Evolutionary conservation across 2,113 vertebrate species (phyloP).

Genomic region (Apeltes quadracus): DNA sequence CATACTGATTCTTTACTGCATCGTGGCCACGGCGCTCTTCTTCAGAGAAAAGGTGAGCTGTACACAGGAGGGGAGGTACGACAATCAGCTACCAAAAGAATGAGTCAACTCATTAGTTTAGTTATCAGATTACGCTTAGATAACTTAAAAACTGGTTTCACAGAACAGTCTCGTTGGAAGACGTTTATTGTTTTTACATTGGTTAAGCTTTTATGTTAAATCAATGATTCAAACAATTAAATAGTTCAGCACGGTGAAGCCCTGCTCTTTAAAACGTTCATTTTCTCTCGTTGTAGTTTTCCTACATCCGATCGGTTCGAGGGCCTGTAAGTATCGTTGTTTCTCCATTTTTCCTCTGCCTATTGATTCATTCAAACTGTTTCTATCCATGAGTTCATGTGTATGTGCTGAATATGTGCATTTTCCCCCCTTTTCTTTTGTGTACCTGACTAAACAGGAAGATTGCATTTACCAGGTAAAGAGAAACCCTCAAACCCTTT

Average conservation of each 20-base stretch:
- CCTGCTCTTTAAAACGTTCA: background rate
- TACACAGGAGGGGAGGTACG: background rate
- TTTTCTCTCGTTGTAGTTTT: constrained; percentile 43
- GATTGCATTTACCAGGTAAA: constrained; percentile 59
- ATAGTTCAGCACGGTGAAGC: background rate
- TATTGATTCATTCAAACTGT: background rate
- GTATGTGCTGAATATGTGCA: background rate
- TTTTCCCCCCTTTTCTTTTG: background rate
- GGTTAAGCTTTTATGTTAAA: background rate
- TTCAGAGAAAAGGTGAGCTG: constrained; percentile 88
- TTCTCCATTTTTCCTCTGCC: background rate
- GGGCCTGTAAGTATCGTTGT: constrained; percentile 37
- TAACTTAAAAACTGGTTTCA: background rate
- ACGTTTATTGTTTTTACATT: too few relatives aligned
- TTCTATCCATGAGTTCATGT: background rate
- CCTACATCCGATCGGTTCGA: rapidly evolving
- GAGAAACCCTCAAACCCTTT: background rate
- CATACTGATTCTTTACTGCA: constrained; percentile 87
- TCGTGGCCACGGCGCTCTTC: constrained; percentile 86
- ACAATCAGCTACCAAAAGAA: background rate
- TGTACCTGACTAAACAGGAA: constrained; percentile 2
- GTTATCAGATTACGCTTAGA: background rate
- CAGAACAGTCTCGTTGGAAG: background rate
- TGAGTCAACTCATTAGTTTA: background rate
- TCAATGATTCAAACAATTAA: background rate